Conservation (phyloP, 2,113 vertebrate genomes). For the Coturnix japonica region DNA sequence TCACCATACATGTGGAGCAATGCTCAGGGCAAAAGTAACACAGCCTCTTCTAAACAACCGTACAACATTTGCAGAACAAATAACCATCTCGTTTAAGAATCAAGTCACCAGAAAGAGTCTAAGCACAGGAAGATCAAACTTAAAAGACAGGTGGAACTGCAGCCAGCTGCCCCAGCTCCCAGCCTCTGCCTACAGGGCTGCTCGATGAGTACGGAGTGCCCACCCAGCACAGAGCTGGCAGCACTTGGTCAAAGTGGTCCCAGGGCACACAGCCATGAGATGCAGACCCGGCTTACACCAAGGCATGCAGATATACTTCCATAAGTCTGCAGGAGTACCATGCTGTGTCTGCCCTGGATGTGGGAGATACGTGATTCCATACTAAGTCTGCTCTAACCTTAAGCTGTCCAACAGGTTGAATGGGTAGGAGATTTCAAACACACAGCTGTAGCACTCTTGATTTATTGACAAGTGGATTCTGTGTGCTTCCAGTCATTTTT, state of each 20-base stretch:
- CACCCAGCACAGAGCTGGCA: background rate
- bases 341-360: background rate
- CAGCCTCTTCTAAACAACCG: background rate
- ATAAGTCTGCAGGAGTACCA: background rate
- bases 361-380: accelerated
- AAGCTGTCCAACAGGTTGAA: background rate
- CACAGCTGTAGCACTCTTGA: background rate
- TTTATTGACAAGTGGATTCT: background rate
- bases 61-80: background rate
- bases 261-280: background rate
- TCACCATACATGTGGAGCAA: background rate
- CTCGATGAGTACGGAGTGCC: background rate
- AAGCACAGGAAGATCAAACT: background rate
- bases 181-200: background rate
- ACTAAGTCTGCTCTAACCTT: background rate
- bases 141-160: background rate
- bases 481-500: background rate
- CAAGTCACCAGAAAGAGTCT: background rate
- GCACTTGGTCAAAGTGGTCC: accelerated
- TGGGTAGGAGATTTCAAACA: background rate
- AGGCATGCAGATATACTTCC: background rate
- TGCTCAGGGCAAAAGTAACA: accelerated
- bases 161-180: background rate
- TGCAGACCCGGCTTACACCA: background rate
- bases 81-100: background rate